phyloP scores from a whole-genome alignment of 1,140 invertebrate species.

The Drosophila insularis region DNA sequence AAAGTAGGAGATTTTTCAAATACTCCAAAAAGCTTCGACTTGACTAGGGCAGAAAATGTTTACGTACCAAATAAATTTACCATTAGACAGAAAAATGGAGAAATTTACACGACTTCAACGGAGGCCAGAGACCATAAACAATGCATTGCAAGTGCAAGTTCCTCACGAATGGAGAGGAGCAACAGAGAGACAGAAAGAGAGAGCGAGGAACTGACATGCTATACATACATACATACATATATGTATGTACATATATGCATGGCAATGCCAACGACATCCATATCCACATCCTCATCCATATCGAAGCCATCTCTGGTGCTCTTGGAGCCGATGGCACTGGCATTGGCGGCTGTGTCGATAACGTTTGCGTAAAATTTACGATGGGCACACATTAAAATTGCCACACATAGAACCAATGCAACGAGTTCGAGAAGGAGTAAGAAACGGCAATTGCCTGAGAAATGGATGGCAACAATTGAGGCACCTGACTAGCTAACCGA shows the following conservation, averaged over 20 bases:
- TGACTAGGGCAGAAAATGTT: slow-evolving; percentile 51
- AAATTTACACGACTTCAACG: slow-evolving; percentile 53
- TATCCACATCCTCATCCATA: slow-evolving; percentile 1
- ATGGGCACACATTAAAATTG: slow-evolving; percentile 76
- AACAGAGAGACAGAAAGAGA: background rate
- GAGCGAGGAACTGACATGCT: slow-evolving; percentile 50
- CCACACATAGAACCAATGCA: slow-evolving; percentile 50
- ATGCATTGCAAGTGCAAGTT: slow-evolving; percentile 64
- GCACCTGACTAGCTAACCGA: slow-evolving; percentile 32
- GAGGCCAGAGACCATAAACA: slow-evolving; percentile 62
- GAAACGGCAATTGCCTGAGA: slow-evolving; percentile 5
- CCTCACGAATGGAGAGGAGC: slow-evolving; percentile 19
- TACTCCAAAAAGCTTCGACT: slow-evolving; percentile 3
- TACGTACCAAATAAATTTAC: slow-evolving; percentile 74
- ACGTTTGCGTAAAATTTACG: slow-evolving; percentile 75
- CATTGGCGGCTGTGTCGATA: slow-evolving; percentile 42
- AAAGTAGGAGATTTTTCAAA: slow-evolving; percentile 11
- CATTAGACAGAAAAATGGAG: slow-evolving; percentile 52
- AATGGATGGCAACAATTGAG: background rate
- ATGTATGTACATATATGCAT: background rate
- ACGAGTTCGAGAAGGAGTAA: background rate
- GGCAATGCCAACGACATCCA: slow-evolving; percentile 1
- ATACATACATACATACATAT: background rate
- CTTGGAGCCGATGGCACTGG: slow-evolving; percentile 5
- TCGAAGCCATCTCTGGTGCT: slow-evolving; percentile 27